Percentiles rank a stretch among this genome's conserved stretches.
Conservation (phyloP, 2,113 vertebrate species). For the Notechis scutatus region DNA sequence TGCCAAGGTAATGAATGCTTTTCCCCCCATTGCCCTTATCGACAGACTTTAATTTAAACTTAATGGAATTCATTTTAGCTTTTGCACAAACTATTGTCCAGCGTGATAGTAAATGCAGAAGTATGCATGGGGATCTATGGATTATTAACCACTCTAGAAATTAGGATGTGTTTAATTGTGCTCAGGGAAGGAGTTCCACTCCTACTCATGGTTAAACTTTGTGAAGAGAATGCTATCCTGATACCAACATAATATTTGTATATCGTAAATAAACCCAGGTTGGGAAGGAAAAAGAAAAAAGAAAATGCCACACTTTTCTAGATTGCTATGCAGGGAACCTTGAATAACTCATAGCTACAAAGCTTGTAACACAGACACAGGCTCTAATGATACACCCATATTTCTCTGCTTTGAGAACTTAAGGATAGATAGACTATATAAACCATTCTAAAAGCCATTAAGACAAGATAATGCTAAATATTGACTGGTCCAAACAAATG, state of each 20-base stretch:
- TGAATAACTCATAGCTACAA: neutral
- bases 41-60: slow-evolving; percentile 15
- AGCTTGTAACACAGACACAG: neutral
- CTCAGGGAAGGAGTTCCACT: neutral
- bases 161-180: neutral
- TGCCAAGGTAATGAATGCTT: neutral
- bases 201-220: neutral
- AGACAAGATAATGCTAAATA: neutral
- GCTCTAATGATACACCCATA: neutral
- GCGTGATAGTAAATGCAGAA: neutral
- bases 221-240: neutral
- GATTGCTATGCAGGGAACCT: neutral
- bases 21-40: slow-evolving; percentile 2
- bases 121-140: neutral
- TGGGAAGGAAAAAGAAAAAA: neutral
- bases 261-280: neutral
- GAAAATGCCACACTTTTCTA: neutral
- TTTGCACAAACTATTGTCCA: neutral
- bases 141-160: neutral
- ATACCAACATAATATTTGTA: neutral
- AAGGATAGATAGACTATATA: neutral
- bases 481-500: neutral
- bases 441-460: neutral
- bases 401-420: neutral
- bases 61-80: slow-evolving; percentile 14